Base-by-base conservation (phyloP, 1,140 invertebrate genomes). In the Chironomus striatipennis region DNA sequence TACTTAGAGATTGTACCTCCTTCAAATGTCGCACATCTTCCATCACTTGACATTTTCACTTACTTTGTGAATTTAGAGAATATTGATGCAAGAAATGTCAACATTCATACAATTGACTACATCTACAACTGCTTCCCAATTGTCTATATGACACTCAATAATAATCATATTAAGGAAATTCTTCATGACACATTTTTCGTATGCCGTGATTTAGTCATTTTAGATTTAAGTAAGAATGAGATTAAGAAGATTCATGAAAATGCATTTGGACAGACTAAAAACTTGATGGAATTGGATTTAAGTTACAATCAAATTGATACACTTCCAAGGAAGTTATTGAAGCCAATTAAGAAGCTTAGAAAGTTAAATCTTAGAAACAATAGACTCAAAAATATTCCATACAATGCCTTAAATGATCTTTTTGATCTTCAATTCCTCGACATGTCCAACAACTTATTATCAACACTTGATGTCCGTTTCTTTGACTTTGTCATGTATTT, bases 81-180 rank as follows among this genome's bases (percentile, higher is more conserved):
- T 5, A 9, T 70, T 3, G 65, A 70, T 20, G 10, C 10, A 10
- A 18, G 10, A 18, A 70, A 70, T 18, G 20, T 70, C 20, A 21
- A 18, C 10, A 21, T 70, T 7, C 17, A 70, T 3, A 70, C 9
- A 7, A 4, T 70, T 21, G 20, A 18, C 7, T 70, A 70, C 6
- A 7, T 70, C 18, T 18, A 20, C 7, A 7, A 20, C 10, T 70
- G 65, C 10, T 18, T 1, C 18, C 65, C 65, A 18, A 4, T 70
- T 4, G 17, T 8, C 4, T 70, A 70, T 7, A 70, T 70, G 9
- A 20, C 4, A 9, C 20, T 70, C 7, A 21, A 18, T 21, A 3
- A 21, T 7, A 70, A 70, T 70, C 65, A 70, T 20, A 70, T 70
- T 18, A 70, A 70, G 9, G 17, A 70, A 70, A 70, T 70, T 20